Evolutionary conservation across 2,797 vertebrate genomes (phyloP).

Genomic region (Yasuhikotakia modesta): DNA sequence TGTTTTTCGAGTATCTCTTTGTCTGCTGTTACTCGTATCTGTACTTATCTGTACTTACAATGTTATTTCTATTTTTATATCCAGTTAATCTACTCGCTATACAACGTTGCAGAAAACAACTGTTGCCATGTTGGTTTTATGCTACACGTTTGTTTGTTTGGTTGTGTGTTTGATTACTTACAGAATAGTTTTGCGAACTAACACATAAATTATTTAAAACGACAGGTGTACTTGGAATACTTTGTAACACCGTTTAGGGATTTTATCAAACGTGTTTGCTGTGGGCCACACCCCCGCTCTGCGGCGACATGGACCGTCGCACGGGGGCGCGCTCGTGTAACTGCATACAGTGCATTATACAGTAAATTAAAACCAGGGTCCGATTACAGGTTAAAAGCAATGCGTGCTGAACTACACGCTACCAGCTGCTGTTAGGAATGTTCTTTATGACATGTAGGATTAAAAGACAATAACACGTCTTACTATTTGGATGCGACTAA

Average conservation of each 20-base stretch:
- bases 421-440: constrained; percentile 5
- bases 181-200: neutral
- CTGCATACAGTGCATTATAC: no score
- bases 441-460: neutral
- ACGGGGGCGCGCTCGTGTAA: constrained; percentile 63
- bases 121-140: neutral
- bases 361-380: neutral
- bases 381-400: neutral
- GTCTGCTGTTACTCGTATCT: neutral
- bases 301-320: constrained; percentile 56
- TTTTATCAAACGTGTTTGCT: no score
- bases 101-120: neutral
- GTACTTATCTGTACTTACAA: neutral
- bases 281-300: neutral
- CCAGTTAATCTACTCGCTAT: neutral
- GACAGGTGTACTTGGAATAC: neutral
- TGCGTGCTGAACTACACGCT: neutral
- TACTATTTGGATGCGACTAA: neutral
- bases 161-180: neutral
- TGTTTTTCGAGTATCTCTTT: no score
- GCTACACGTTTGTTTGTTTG: no score
- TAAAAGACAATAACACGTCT: neutral
- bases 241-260: neutral
- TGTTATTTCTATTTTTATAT: neutral
- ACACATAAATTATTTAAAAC: neutral